Conservation (phyloP, 1,140 invertebrate species). For the Sitophilus oryzae region DNA sequence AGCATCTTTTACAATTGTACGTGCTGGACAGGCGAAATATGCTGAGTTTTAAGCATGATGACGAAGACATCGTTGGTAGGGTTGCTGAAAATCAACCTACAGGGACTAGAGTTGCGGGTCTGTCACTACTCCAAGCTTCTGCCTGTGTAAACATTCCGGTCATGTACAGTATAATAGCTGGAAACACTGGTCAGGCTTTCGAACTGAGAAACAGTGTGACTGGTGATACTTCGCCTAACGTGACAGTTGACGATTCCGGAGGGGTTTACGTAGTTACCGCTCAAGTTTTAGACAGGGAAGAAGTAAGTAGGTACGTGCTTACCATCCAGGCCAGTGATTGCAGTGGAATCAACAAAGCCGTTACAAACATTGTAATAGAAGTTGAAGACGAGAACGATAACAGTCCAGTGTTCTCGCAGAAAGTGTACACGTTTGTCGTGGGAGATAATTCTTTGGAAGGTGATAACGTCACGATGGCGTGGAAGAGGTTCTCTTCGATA, state of each 20-base stretch:
- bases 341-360: slow-evolving; percentile 65
- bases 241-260: slow-evolving; percentile 54
- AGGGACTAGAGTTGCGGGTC: slow-evolving; percentile 60
- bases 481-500: slow-evolving; percentile 71
- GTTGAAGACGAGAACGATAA: slow-evolving; percentile 89
- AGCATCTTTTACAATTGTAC: slow-evolving; percentile 72
- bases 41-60: slow-evolving; percentile 66
- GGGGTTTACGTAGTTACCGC: slow-evolving; percentile 67
- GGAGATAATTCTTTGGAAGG: slow-evolving; percentile 50
- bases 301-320: slow-evolving; percentile 60
- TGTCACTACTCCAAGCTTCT: slow-evolving; percentile 62
- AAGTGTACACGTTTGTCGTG: slow-evolving; percentile 72
- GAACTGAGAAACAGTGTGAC: slow-evolving; percentile 57
- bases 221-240: slow-evolving; percentile 48
- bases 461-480: slow-evolving; percentile 51
- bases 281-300: slow-evolving; percentile 67
- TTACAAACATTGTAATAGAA: slow-evolving; percentile 63
- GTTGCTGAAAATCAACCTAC: slow-evolving; percentile 68
- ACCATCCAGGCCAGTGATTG: slow-evolving; percentile 69
- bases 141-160: slow-evolving; percentile 54
- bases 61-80: slow-evolving; percentile 53
- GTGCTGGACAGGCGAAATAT: slow-evolving; percentile 75
- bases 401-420: slow-evolving; percentile 70
- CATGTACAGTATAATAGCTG: slow-evolving; percentile 70
- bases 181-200: slow-evolving; percentile 64